Percentiles rank a stretch among this genome's conserved stretches.
Conservation (phyloP, 2,113 vertebrate species). For the Xiphophorus maculatus region DNA sequence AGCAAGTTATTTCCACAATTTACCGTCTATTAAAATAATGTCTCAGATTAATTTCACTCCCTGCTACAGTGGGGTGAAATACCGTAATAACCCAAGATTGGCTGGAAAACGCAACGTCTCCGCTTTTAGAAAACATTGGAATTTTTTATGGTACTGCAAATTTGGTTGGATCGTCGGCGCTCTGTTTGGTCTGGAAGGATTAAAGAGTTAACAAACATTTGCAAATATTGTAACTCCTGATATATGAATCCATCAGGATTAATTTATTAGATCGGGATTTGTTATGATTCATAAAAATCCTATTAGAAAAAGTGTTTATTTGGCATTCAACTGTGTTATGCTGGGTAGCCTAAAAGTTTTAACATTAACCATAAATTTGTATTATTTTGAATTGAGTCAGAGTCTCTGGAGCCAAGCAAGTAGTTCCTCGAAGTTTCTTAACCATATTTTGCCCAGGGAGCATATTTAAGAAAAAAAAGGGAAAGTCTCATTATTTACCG, state of each 20-base stretch:
- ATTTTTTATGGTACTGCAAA: too few species aligned
- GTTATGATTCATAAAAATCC: background rate
- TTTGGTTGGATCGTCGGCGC: too few species aligned
- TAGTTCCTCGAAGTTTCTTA: constrained; percentile 25
- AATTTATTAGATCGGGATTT: background rate
- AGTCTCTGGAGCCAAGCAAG: constrained; percentile 23
- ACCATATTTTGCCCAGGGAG: constrained; percentile 35
- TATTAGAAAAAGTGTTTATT: background rate
- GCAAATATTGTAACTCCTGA: background rate
- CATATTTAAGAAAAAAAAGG: constrained; percentile 41
- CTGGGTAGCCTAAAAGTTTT: background rate
- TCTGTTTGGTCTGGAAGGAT: background rate
- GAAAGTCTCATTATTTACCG: constrained; percentile 57
- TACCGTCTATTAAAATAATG: too few species aligned
- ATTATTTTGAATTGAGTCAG: constrained; percentile 10
- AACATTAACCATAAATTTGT: background rate
- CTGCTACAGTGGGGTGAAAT: too few species aligned
- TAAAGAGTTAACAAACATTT: background rate
- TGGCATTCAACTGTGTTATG: background rate
- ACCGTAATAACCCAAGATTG: too few species aligned
- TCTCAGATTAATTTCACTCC: too few species aligned
- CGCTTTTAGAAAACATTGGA: too few species aligned
- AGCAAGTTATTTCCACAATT: too few species aligned
- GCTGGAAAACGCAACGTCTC: too few species aligned
- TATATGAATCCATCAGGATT: background rate